Conservation (phyloP, 53 echinoderm and acorn worm species). For the Echinometra lucunter region DNA sequence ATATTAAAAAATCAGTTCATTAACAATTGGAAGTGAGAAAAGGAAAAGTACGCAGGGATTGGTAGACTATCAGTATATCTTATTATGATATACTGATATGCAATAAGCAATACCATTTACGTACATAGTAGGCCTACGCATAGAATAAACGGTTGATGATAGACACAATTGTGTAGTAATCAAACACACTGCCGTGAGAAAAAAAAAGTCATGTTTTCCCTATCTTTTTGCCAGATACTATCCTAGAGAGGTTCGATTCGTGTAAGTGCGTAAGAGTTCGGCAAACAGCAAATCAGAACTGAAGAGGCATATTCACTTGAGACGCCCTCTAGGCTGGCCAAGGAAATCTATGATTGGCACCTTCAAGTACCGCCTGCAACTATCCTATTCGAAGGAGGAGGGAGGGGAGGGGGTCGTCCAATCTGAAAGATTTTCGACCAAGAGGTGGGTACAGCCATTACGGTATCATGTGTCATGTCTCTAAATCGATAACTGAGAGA, state of each 20-base stretch:
- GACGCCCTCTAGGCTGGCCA: not conserved
- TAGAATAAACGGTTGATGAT: not conserved
- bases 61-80: too few species aligned
- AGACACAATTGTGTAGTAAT: not conserved
- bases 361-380: not conserved
- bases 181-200: too few species aligned
- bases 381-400: too few species aligned
- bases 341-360: constrained; percentile 18
- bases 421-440: too few species aligned
- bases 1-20: not conserved
- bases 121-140: not conserved
- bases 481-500: too few species aligned
- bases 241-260: not conserved
- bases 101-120: too few species aligned
- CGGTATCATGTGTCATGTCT: not conserved
- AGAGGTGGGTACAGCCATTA: too few species aligned
- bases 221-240: not conserved
- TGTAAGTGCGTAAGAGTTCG: not conserved
- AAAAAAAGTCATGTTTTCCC: not conserved
- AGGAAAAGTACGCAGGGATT: too few species aligned
- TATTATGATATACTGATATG: too few species aligned
- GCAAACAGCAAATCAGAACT: not conserved
- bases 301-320: not conserved
- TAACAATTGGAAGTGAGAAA: too few species aligned
- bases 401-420: too few species aligned